These are phyloP conservation scores for Alviniconcha marisindica DNA, from an alignment of 1,140 invertebrate genomes.

Conservation along the genomic window DNA sequence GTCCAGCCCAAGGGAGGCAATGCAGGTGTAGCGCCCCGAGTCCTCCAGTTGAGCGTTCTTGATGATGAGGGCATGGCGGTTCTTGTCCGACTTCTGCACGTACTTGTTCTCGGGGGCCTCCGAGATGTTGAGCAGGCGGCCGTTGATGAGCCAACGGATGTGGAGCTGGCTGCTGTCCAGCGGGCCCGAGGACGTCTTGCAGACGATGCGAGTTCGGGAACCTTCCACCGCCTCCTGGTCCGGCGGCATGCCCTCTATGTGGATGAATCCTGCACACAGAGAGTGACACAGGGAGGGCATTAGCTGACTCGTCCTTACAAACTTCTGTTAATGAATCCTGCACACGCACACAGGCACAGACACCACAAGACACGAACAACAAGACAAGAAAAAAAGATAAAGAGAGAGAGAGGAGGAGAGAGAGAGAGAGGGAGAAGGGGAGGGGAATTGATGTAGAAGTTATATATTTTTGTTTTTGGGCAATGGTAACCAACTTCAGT, in stretches of 20 bases:
- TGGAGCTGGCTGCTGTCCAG: conserved; percentile 34
- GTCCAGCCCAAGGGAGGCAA: conserved; percentile 91
- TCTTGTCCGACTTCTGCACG: conserved; percentile 39
- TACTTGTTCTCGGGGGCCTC: not conserved
- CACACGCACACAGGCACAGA: not conserved
- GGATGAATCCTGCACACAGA: conserved; percentile 11
- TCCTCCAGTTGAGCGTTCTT: conserved; percentile 94
- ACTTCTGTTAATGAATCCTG: not conserved
- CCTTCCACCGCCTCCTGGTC: conserved; percentile 37
- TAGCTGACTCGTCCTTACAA: not conserved
- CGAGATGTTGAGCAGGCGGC: conserved; percentile 36
- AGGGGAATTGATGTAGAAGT: not conserved
- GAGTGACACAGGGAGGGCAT: not conserved
- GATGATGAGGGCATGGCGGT: conserved; percentile 84
- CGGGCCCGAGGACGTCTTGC: conserved; percentile 34
- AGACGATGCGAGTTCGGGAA: conserved; percentile 3
- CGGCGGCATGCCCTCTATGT: not conserved
- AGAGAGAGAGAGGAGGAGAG: not conserved
- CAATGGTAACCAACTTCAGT: too few relatives aligned
- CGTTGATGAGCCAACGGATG: conserved; percentile 54
- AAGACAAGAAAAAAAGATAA: not conserved
- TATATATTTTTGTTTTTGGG: not conserved
- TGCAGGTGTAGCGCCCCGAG: conserved; percentile 95
- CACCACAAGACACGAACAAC: too few relatives aligned
- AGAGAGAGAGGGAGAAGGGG: not conserved